Evolutionary conservation across 2,797 vertebrate species (phyloP).

Genomic region (Enoplosus armatus): DNA sequence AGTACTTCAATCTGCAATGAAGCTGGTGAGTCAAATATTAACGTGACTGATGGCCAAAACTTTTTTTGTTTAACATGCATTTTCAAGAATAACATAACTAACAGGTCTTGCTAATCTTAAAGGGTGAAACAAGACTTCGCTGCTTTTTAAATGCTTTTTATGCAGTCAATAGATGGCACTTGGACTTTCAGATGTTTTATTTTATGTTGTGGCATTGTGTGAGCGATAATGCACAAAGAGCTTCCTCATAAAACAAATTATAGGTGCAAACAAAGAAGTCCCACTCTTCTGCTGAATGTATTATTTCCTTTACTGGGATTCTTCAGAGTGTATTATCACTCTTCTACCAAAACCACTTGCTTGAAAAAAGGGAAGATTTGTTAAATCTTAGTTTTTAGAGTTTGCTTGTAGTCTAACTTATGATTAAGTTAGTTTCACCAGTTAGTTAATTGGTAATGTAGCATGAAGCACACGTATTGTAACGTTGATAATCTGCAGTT

Average conservation of each 20-base stretch:
- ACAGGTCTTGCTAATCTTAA: background rate
- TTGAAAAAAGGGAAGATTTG: slow-evolving; percentile 16
- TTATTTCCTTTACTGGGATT: background rate
- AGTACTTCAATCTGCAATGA: slow-evolving; percentile 1
- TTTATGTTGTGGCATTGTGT: background rate
- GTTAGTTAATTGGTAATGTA: background rate
- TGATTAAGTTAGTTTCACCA: background rate
- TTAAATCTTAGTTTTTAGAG: background rate
- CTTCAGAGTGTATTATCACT: slow-evolving; percentile 1
- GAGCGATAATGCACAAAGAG: background rate
- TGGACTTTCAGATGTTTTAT: slow-evolving; percentile 6
- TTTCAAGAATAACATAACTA: background rate
- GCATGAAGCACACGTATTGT: background rate
- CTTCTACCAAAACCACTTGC: slow-evolving; percentile 6
- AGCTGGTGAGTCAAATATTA: background rate
- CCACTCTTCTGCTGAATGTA: background rate
- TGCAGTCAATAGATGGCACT: slow-evolving; percentile 7
- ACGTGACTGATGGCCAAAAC: background rate
- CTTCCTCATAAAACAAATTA: background rate
- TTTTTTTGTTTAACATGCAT: background rate
- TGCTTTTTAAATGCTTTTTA: slow-evolving; percentile 11
- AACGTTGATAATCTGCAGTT: slow-evolving; percentile 1
- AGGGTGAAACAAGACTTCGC: background rate
- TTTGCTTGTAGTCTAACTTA: background rate
- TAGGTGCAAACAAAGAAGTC: background rate